Evolutionary conservation across 2,888 invertebrate genomes (phyloP), one percentile per base, ranked within the genome.

Genomic region (Acleris cristana): DNA sequence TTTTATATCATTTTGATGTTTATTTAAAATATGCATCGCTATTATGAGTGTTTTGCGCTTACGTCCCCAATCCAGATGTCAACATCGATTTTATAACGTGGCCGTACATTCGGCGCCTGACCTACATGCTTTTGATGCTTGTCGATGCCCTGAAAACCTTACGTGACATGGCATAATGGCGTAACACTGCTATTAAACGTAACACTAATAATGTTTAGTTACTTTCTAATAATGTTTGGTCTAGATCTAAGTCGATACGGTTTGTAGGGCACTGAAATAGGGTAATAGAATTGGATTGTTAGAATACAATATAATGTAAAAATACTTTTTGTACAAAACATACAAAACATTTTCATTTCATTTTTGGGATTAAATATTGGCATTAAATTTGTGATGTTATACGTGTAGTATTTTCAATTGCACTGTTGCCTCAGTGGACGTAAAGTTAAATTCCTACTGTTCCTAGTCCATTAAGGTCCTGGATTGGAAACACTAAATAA

Each of bases 71-170:
- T 71, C 64, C 52, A 14, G 26, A 48, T 72, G 57, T 70, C 49
- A 70, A 71, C 62, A 57, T 68, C 56, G 65, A 68, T 64, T 61
- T 62, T 56, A 64, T 58, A 26, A 26, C 48, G 44, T 45, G 26
- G 48, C n/a, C 59, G 54, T 45, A 57, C 56, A 30, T 61, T 52
- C 52, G 6, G n/a, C 65, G 76, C 77, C 71, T 86, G 83, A 83
- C 85, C 86, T 74, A 85, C 80, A 83, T 83, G 75, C 64, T 68
- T 76, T 70, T 72, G 49, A 48, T 72, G 74, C 74, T 71, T 78
- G 79, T 78, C 74, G 76, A 76, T 77, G 76, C 76, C 79, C 79
- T 83, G 79, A 82, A 85, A 84, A 78, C 81, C 84, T 26, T 84
- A 84, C 81, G 80, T 84, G 85, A 83, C 83, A 79, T 70, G 74